These are phyloP conservation scores for Spialia ferax DNA, from an alignment of 2,888 invertebrate genomes.

Conservation along the genomic window DNA sequence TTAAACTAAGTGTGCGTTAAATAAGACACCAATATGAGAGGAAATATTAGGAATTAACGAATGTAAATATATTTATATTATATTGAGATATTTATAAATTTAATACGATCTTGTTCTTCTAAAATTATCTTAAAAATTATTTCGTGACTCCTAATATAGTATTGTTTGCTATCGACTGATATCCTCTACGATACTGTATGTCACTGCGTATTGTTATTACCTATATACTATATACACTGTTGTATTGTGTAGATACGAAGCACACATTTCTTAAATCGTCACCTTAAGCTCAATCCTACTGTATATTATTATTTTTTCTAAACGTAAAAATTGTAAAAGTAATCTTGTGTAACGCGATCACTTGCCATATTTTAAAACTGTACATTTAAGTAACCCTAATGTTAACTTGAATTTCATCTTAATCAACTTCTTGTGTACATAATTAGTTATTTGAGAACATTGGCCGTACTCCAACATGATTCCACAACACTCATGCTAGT, in stretches of 20 bases:
- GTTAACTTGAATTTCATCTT: slow-evolving; percentile 28
- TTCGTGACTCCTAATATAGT: slow-evolving; percentile 65
- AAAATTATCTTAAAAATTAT: slow-evolving; percentile 75
- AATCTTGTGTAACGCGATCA: slow-evolving; percentile 39
- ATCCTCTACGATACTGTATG: slow-evolving; percentile 57
- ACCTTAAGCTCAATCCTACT: slow-evolving; percentile 59
- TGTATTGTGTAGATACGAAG: slow-evolving; percentile 66
- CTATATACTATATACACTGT: slow-evolving; percentile 60
- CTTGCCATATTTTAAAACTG: slow-evolving; percentile 39
- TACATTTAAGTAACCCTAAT: slow-evolving; percentile 34
- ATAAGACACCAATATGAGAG: slow-evolving; percentile 86
- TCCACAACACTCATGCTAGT: too few species aligned
- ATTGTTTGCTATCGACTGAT: slow-evolving; percentile 52
- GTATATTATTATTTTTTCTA: slow-evolving; percentile 39
- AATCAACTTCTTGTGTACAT: slow-evolving; percentile 23
- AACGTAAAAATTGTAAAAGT: slow-evolving; percentile 33
- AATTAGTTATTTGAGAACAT: slow-evolving; percentile 21
- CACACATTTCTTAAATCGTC: slow-evolving; percentile 65
- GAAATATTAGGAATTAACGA: slow-evolving; percentile 76
- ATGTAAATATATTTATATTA: slow-evolving; percentile 86
- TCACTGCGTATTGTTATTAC: slow-evolving; percentile 61
- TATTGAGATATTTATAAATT: slow-evolving; percentile 86
- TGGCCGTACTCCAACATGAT: slow-evolving; percentile 39
- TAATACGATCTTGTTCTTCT: slow-evolving; percentile 85
- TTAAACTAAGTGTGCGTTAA: slow-evolving; percentile 79